A percentile compares a stretch with the other conserved stretches of the same genome.
phyloP scores from a whole-genome alignment of 2,888 invertebrate species.

The Altica lythri region DNA sequence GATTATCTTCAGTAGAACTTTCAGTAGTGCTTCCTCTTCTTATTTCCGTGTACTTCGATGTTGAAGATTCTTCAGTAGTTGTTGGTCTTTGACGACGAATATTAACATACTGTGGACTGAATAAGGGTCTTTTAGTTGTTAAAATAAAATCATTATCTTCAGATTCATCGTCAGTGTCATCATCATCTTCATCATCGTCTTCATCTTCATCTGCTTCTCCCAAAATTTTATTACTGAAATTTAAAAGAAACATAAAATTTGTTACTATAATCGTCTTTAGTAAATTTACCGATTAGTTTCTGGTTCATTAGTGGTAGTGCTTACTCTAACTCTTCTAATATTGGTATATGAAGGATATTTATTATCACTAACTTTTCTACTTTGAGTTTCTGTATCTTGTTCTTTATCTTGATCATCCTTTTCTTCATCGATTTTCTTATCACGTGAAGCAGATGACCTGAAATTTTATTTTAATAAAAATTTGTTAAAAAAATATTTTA shows the following conservation, averaged over 20 bases:
- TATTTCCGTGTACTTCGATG: slow-evolving; percentile 41
- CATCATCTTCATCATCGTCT: slow-evolving; percentile 37
- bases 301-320: slow-evolving; percentile 50
- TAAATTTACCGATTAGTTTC: slow-evolving; percentile 41
- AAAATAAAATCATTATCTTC: not conserved
- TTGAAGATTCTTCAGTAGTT: slow-evolving; percentile 47
- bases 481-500: not conserved
- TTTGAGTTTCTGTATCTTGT: slow-evolving; percentile 41
- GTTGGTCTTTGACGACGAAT: slow-evolving; percentile 69
- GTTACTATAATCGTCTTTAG: not conserved
- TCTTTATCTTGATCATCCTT: slow-evolving; percentile 44
- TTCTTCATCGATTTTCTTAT: slow-evolving; percentile 39
- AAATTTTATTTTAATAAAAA: not conserved
- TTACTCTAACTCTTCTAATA: slow-evolving; percentile 65
- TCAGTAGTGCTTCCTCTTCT: slow-evolving; percentile 38
- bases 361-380: slow-evolving; percentile 1
- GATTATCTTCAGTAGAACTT: slow-evolving; percentile 13
- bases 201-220: slow-evolving; percentile 42
- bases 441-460: slow-evolving; percentile 46
- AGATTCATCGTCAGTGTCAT: slow-evolving; percentile 22
- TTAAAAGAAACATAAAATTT: too few relatives aligned
- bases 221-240: slow-evolving; percentile 45
- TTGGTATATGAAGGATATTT: slow-evolving; percentile 62
- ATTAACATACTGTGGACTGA: slow-evolving; percentile 72
- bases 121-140: slow-evolving; percentile 28